Evolutionary conservation across 2,888 invertebrate genomes (phyloP), one percentile per base, ranked within the genome.

Genomic region (Ischnus inquisitorius): DNA sequence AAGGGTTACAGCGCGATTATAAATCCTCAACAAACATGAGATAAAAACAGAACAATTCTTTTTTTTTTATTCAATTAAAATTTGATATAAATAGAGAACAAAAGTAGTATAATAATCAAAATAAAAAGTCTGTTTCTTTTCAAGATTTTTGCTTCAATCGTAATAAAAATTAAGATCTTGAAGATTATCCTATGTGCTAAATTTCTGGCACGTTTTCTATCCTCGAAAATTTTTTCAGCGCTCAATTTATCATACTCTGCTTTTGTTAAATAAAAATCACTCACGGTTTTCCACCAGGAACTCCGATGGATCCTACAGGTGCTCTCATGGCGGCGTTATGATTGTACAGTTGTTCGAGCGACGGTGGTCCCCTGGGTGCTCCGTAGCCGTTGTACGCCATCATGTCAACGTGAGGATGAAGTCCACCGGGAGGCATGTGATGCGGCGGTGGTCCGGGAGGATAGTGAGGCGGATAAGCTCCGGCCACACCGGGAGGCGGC

Each of bases 261-360:
- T 10, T 1, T 22, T 46, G 51, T 62, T 12, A 22, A 64, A 72
- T 34, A 78, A 78, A 60, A 75, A 79, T 54, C 51, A 96, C 97
- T 97, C 95, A 97, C 97, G 97, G 97, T 95, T 97, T 97, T 91
- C 97, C 97, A 84, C 97, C 97, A 77, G 97, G 96, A 86, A 97
- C 96, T 76, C 96, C 95, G 39, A 96, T 93, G 51, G 95, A 94
- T 69, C 95, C 95, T 14, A 95, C 94, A 22, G 95, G 95, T 46
- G 95, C 95, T 88, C 96, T 94, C 95, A 96, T 96, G 87, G 95
- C 95, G 12, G 95, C 94, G 90, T 96, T 96, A 34, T 96, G 95
- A 92, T 96, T 96, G 90, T 96, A 96, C n/a, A 95, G 95, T 79
- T 95, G 95, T 93, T 95, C 95, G 25, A 92, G 87, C 28, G 90